Base-by-base conservation (phyloP, 2,888 invertebrate species). In the Dascillus cervinus region DNA sequence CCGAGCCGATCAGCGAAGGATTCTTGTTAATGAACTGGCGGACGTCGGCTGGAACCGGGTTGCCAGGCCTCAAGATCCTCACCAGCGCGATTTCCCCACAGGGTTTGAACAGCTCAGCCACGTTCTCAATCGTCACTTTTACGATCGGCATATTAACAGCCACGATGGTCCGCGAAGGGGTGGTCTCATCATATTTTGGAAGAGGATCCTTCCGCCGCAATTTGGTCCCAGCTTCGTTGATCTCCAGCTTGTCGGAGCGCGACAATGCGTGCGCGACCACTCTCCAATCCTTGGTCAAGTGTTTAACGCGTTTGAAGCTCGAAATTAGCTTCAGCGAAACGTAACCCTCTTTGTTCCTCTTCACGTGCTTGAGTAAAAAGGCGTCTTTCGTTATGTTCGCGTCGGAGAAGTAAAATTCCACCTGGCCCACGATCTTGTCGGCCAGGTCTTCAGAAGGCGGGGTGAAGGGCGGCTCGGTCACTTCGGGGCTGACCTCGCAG, bases 401-500 rank as follows among this genome's bases (percentile, higher is more conserved):
- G 58, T 96, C 91, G 39, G 91, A 90, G 66, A 96, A 95, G 65
- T 95, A 95, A 60, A 86, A 91, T 66, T 96, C 95, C 12, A 95
- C 94, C 60, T 90, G 90, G 25, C 82, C 74, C 27, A 84, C 78
- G 49, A 91, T 89, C 51, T 82, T 77, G 39, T 79, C 75, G 6
- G 84, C 77, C 15, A 87, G 64, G 47, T 87, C 87, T 3, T 85
- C 85, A 44, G 77, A 79, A 0, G 87, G 88, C 1, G 75, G 73
- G 1, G 67, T 65, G 60, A 79, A 79, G 1, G 78, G 77, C 3
- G 77, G 71, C 51, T 77, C 77, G 14, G 61, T 56, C 4, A 58
- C 50, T 31, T 41, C 44, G 2, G 69, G 53, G 27, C 75, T 72
- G 32, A 76, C 73, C 60, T 80, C 79, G 55, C 77, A 76, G 39